Conservation (phyloP, 2,113 vertebrate species). For the Gyps fulvus region DNA sequence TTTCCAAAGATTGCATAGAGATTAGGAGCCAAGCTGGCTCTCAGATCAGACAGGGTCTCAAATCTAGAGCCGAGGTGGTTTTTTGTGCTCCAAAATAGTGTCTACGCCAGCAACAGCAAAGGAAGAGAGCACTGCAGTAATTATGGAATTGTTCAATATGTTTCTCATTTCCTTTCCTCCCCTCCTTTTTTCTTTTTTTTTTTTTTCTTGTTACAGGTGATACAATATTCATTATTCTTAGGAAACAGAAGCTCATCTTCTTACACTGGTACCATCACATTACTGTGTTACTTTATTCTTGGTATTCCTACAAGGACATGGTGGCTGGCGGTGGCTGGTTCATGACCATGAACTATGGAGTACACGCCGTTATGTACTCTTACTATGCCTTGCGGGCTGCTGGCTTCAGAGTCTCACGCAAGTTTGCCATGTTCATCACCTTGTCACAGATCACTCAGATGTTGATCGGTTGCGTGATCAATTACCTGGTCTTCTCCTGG, state of each 20-base stretch:
- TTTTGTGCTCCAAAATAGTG: neutral
- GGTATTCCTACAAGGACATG: slow-evolving; percentile 99
- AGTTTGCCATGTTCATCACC: slow-evolving; percentile 99
- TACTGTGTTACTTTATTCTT: slow-evolving; percentile 98
- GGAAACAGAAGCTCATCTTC: slow-evolving; percentile 99
- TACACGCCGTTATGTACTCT: slow-evolving; percentile 98
- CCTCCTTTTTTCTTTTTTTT: neutral
- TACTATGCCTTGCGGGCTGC: slow-evolving; percentile 95
- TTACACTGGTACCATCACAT: slow-evolving; percentile 99
- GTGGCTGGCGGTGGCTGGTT: slow-evolving; percentile 98
- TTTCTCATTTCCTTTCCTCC: slow-evolving; percentile 11
- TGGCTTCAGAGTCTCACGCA: slow-evolving; percentile 92
- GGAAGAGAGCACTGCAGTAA: neutral
- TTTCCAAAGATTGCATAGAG: neutral
- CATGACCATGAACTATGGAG: slow-evolving; percentile 99
- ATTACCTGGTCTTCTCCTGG: slow-evolving; percentile 98
- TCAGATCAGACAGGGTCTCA: neutral
- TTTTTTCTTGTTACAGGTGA: slow-evolving; percentile 81
- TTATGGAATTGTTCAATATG: neutral
- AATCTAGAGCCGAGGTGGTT: neutral
- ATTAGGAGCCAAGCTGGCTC: neutral
- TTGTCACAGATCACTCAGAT: slow-evolving; percentile 98
- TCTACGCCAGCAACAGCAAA: neutral
- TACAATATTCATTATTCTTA: slow-evolving; percentile 96
- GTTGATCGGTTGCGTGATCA: slow-evolving; percentile 93